Evolutionary conservation across 2,113 vertebrate species (phyloP).

Genomic region (Xiphophorus couchianus): DNA sequence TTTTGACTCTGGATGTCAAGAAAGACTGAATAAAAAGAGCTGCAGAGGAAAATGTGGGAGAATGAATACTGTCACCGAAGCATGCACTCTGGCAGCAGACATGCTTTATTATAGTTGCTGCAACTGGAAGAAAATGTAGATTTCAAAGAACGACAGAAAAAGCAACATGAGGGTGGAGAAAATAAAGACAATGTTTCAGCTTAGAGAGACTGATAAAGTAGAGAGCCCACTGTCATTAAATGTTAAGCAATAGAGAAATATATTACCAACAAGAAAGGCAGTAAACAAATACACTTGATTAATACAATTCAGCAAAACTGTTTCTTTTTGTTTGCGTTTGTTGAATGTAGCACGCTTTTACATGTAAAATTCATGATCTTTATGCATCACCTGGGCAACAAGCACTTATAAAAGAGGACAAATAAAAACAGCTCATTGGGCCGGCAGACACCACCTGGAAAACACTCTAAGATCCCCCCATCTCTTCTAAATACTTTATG

Average conservation of each 20-base stretch:
- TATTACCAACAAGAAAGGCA: not conserved
- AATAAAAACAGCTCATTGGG: too few relatives aligned
- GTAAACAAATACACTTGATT: not conserved
- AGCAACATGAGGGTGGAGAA: not conserved
- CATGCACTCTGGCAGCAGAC: constrained; percentile 34
- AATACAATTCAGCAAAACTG: not conserved
- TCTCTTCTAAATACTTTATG: too few relatives aligned
- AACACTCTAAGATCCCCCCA: too few relatives aligned
- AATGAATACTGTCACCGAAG: constrained; percentile 15
- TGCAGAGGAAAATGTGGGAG: not conserved
- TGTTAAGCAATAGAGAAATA: not conserved
- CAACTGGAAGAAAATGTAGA: constrained; percentile 12
- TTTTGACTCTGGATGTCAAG: constrained; percentile 32
- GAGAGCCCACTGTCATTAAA: not conserved
- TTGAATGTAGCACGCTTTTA: too few relatives aligned
- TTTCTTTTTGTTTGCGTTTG: too few relatives aligned
- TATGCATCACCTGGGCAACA: too few relatives aligned
- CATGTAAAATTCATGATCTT: too few relatives aligned
- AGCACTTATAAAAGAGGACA: too few relatives aligned
- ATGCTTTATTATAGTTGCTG: constrained; percentile 2
- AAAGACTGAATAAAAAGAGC: constrained; percentile 27
- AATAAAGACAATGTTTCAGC: not conserved
- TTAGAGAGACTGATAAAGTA: constrained; percentile 6
- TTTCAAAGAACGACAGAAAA: constrained; percentile 8
- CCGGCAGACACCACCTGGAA: too few relatives aligned